Evolutionary conservation across 2,888 invertebrate genomes (phyloP), one percentile per base, ranked within the genome.

Genomic region (Phrixothrix hirtus): DNA sequence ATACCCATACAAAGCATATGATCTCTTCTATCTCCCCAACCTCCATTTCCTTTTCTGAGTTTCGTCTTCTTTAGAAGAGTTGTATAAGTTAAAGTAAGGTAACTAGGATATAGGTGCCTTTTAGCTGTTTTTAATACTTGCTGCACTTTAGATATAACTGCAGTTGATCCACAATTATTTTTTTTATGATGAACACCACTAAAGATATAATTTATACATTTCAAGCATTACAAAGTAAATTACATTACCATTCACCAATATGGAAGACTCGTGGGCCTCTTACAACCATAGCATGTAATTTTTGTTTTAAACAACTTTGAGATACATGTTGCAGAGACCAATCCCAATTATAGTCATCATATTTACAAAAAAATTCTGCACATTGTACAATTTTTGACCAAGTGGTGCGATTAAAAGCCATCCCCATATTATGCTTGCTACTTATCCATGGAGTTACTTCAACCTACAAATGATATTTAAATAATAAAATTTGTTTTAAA

Each of bases 341-440:
- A 70, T 99, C 98, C 98, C 98, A 99, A 73, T 99, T 99, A 76
- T 99, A 99, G 71, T 99, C 99, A 71, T 99, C 99, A 76, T 94
- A 97, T 1, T 87, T 85, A 76, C 98, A 99, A 75, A 98, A 99
- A 69, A 88, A 85, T 16, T 87, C 80, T 4, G 89, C 86, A 70
- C 95, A 89, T 16, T 81, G 83, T 68, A 89, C 84, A 31, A 98
- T 85, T 61, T 86, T 84, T 49, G 81, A 80, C 96, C 97, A 99
- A 0, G 95, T 88, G 0, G 85, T 84, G 15, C 89, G 83, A 73
- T 94, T 92, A 68, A 98, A 90, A 0, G 92, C 95, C 86, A 99
- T 96, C 0, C 97, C 99, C 98, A 99, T 98, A 74, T 99, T 99
- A 75, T 99, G 97, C 76, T 95, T 94, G 69, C 94, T 95, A 50